Evolutionary conservation across 2,888 invertebrate species (phyloP), one percentile per base, ranked within the genome.

Genomic region (Neoscelio sp.): DNA sequence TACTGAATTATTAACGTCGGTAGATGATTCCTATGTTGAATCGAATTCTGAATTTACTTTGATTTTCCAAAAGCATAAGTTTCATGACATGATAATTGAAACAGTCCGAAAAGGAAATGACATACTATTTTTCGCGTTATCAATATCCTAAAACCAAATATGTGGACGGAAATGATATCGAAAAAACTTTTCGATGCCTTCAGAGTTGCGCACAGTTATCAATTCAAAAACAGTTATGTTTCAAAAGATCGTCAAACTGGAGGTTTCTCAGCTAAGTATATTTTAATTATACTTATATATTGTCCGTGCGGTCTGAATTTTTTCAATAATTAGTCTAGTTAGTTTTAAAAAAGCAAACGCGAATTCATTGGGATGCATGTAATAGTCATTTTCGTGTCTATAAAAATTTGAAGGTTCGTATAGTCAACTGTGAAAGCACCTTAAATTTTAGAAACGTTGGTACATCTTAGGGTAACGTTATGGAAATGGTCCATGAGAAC

Each of bases 121-220:
- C 2, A 30, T 13, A 52, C 5, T 4, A 10, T 30, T 26, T 7
- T 10, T 1, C 67, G 54, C 7, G 7, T 42, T 2, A 42, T 68
- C 2, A 68, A 44, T 54, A 8, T 68, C 12, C 20, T 68, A 1
- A 30, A 46, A 17, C 56, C 67, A 20, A 18, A 44, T 10, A 8
- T 23, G 3, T 68, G 67, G 67, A 68, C 67, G 3, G 56, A 56
- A 56, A 20, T 46, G 2, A 28, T 68, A 6, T 30, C 56, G 7
- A 35, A 44, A 42, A 54, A 42, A 46, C 13, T 68, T 10, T 68
- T 17, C 30, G 44, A 56, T 10, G 67, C 54, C 35, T 68, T 44
- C 23, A 8, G 28, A 0, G 6, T 67, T 7, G 5, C 26, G 2
- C 65, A 67, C n/a, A 54, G 38, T n/a, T 67, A 67, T 18, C 65